Conservation (phyloP, 2,113 vertebrate species). For the Gasterosteus nipponicus region DNA sequence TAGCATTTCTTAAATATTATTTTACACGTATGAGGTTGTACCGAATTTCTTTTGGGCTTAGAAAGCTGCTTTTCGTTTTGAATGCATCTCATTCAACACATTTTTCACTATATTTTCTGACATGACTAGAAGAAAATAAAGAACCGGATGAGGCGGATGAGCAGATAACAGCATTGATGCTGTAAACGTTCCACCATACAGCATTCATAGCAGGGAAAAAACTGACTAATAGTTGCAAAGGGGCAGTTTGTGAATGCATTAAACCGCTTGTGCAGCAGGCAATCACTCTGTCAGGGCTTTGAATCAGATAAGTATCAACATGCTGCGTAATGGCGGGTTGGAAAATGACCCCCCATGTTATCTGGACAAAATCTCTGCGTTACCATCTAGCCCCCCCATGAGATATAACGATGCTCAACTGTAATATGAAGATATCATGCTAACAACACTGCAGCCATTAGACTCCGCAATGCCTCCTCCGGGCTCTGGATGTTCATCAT, state of each 20-base stretch:
- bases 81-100: background rate
- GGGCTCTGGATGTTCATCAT: constrained; percentile 47
- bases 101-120: background rate
- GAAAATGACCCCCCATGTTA: constrained; percentile 45
- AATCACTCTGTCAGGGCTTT: constrained; percentile 42
- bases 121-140: background rate
- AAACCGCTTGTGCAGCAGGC: constrained; percentile 17
- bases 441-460: constrained; percentile 69
- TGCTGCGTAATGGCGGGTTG: constrained; percentile 42
- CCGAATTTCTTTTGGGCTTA: background rate
- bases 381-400: constrained; percentile 58
- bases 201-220: background rate
- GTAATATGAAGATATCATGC: constrained; percentile 69
- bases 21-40: background rate
- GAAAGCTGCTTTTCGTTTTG: too few relatives aligned
- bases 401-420: constrained; percentile 68
- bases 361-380: constrained; percentile 50
- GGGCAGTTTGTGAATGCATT: constrained; percentile 17
- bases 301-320: constrained; percentile 52
- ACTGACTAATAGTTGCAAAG: background rate
- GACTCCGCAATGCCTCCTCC: constrained; percentile 53
- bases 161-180: background rate
- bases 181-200: background rate
- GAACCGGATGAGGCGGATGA: background rate
- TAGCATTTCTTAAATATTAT: background rate